phyloP scores from a whole-genome alignment of 2,113 vertebrate species.

The Upupa epops region DNA sequence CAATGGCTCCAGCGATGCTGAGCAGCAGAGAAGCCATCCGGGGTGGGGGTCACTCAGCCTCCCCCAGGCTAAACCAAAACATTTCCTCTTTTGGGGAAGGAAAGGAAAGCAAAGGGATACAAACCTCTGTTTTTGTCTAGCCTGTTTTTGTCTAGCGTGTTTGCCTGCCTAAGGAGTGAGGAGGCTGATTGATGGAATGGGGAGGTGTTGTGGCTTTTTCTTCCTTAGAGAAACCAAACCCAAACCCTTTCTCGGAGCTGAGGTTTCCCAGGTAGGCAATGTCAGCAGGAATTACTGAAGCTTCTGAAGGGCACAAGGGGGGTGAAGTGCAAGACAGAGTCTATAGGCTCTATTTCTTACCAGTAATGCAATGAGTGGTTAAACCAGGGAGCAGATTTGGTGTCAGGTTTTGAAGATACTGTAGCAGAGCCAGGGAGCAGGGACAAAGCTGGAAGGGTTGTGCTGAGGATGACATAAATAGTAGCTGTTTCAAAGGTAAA shows the following conservation, averaged over 20 bases:
- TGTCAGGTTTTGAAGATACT: neutral
- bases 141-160: too few relatives aligned
- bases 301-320: neutral
- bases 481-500: neutral
- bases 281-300: neutral
- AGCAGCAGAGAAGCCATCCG: too few relatives aligned
- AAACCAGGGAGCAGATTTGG: neutral
- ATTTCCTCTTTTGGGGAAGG: too few relatives aligned
- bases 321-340: neutral
- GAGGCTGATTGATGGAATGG: neutral
- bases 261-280: neutral
- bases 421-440: neutral
- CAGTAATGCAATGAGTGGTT: neutral
- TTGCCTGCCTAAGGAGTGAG: neutral
- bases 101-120: too few relatives aligned
- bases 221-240: neutral
- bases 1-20: too few relatives aligned
- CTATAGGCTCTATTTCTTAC: neutral
- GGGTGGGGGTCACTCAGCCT: too few relatives aligned
- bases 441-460: neutral
- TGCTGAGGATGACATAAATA: neutral
- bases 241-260: neutral
- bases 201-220: neutral
- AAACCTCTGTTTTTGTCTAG: too few relatives aligned
- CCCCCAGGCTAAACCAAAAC: too few relatives aligned